Evolutionary conservation across 2,888 invertebrate species (phyloP), one percentile per base, ranked within the genome.

Genomic region (Ellobium chinense): DNA sequence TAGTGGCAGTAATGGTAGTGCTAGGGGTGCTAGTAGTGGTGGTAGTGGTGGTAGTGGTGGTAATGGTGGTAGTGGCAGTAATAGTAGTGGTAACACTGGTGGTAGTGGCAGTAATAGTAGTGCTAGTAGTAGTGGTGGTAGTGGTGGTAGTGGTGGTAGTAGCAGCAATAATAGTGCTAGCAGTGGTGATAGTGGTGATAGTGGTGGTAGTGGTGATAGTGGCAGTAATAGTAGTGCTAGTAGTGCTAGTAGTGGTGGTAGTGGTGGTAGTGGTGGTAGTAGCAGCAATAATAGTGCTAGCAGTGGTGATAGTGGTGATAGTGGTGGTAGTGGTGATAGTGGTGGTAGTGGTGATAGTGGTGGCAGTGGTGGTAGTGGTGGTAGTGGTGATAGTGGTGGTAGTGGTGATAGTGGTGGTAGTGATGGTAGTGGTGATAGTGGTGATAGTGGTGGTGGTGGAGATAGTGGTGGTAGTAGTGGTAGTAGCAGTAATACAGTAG

Each of bases 21-120:
- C 63, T 65, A 65, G 72, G 29, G 73, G 73, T 73, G 63, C 72
- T 73, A 73, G 79, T 63, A 63, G 73, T 73, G 54, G 79, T 62
- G 63, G 65, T 73, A 73, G 79, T 65, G 63, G 79, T 70, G 65
- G 79, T 79, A 54, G 79, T 73, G 73, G 65, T 63, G 73, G 65
- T 73, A 63, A 63, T 62, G 39, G 79, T 79, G 31, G 72, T 73
- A 54, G 79, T 79, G 31, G 73, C 65, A 63, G 73, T 73, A 65
- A 63, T 73, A 73, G 65, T 62, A 39, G 66, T 66, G 54, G 54
- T 66, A 72, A 34, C 18, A 4, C 14, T 31, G 27, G 27, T 31
- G 29, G 58, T 58, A 58, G 68, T 56, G 29, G 36, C 4, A 7
- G 72, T 58, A 34, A 36, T 12, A 29, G 58, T n/a, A 58, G 0